These are phyloP conservation scores for Arctia plantaginis DNA, from an alignment of 2,888 invertebrate genomes.

Conservation along the genomic window DNA sequence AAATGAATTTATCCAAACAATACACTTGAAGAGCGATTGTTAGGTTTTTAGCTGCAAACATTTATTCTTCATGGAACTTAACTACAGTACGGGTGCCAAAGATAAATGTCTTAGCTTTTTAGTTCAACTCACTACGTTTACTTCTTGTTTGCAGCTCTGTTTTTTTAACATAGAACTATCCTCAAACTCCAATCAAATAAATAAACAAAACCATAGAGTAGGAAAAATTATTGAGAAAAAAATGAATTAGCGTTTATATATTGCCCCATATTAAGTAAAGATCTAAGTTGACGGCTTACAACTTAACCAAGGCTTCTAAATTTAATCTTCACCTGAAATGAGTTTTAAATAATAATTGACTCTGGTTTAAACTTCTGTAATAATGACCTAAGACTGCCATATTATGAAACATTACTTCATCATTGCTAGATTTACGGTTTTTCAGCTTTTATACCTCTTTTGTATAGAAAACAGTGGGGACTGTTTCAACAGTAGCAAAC, in stretches of 20 bases:
- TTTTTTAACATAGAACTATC: too few relatives aligned
- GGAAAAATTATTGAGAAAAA: too few relatives aligned
- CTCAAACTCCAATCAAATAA: too few relatives aligned
- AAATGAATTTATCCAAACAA: constrained; percentile 20
- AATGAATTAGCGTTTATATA: neutral
- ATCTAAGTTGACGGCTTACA: neutral
- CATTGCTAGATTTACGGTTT: neutral
- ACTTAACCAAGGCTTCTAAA: neutral
- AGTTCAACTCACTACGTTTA: neutral
- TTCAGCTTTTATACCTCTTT: neutral
- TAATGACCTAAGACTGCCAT: neutral
- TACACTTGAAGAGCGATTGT: constrained; percentile 9
- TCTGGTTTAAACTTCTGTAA: neutral
- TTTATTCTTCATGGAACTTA: constrained; percentile 5
- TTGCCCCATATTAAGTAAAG: too few relatives aligned
- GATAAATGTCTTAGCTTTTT: neutral
- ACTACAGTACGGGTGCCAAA: neutral
- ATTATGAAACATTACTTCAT: neutral
- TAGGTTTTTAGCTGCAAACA: constrained; percentile 9
- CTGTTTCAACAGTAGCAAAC: neutral
- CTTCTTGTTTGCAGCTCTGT: neutral
- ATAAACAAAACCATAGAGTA: too few relatives aligned
- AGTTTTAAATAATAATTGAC: neutral
- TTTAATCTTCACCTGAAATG: neutral
- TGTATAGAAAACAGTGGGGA: neutral